Base-by-base conservation (phyloP, 2,888 invertebrate species). In the Teleogryllus oceanicus region DNA sequence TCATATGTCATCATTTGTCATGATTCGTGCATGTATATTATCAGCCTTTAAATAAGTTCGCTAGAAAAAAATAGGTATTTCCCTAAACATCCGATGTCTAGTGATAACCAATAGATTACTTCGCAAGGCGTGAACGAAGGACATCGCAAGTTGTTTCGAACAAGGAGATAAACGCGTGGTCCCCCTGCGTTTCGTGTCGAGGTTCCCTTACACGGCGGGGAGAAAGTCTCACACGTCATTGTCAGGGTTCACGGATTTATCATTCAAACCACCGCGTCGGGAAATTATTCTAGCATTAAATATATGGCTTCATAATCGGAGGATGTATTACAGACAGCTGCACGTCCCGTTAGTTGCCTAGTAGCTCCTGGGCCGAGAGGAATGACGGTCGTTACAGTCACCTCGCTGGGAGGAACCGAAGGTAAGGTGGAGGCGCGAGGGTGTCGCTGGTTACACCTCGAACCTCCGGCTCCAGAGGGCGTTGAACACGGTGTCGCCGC, bases 221-320 rank as follows among this genome's bases (percentile, higher is more conserved):
- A 62, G 62, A 62, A 62, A 62, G 62, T 62, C 62, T 62, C 62
- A 62, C 62, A 62, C 62, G 62, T 62, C 62, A 62, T 62, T 62
- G 62, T 62, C 62, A 62, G 13, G 16, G n/a, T 13, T 5, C 16
- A 18, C 16, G 62, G n/a, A 62, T 62, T 62, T 62, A 62, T 62
- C 62, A 62, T 62, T n/a, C 16, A 8, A 62, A 62, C 3, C 62
- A 62, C 62, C 16, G 62, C 62, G 13, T 16, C 13, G 16, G 62
- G 16, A 13, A 62, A 62, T 62, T 62, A 62, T 62, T 62, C 62
- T 62, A 62, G 62, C 62, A 62, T 62, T 62, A 62, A 62, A 62
- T 62, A 62, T 62, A 62, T 13, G 62, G 62, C n/a, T 62, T n/a
- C 62, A n/a, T 62, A 62, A 62, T 62, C 62, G 62, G 16, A n/a